Percentiles rank a stretch among this genome's conserved stretches.
These are phyloP conservation scores for Phoeniculus purpureus DNA, from an alignment of 2,797 vertebrate species.

Conservation along the genomic window DNA sequence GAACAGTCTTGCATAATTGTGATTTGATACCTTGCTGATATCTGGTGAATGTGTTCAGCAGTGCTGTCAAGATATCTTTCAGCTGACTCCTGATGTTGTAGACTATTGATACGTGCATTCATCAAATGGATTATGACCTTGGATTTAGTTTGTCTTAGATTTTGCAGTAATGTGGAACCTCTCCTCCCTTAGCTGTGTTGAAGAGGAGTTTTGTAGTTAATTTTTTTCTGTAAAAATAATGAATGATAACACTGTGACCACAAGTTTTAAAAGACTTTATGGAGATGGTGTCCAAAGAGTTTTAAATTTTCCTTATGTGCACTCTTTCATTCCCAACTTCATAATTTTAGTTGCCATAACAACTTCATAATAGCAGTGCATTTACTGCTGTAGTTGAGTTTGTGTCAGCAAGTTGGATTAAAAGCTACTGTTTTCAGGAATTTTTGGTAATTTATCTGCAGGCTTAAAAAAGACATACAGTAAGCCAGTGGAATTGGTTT, in stretches of 20 bases:
- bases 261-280: conserved; percentile 24
- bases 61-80: neutral
- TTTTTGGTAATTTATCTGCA: conserved; percentile 70
- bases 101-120: neutral
- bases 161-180: neutral
- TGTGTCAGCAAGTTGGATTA: conserved; percentile 72
- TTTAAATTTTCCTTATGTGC: conserved; percentile 23
- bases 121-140: neutral
- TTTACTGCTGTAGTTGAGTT: conserved; percentile 71
- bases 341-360: conserved; percentile 80
- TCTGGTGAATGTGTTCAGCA: neutral
- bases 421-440: conserved; percentile 68
- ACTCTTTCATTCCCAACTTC: conserved; percentile 51
- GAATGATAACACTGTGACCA: neutral
- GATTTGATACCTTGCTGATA: neutral
- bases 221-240: neutral
- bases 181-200: neutral
- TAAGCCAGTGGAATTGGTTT: conserved; percentile 10
- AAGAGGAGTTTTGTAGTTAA: neutral
- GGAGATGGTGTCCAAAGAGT: neutral
- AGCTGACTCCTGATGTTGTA: neutral
- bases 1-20: neutral
- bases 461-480: conserved; percentile 27
- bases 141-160: neutral
- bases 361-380: conserved; percentile 71